A percentile compares a stretch with the other conserved stretches of the same genome.
Conservation (phyloP, 2,888 invertebrate genomes). For the Argyresthia albistria region DNA sequence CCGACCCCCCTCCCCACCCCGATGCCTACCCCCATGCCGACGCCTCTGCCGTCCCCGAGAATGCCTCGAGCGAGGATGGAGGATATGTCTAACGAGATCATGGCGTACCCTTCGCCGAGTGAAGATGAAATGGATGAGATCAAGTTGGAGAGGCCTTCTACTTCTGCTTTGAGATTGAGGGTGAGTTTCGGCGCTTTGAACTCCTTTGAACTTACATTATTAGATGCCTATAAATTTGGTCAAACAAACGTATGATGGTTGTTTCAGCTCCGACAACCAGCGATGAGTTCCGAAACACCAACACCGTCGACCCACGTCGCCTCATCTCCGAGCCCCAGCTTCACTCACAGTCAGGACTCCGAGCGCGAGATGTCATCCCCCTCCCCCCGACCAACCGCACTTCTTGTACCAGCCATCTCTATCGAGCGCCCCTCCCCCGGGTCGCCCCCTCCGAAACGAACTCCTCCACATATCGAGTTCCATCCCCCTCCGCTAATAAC, state of each 20-base stretch:
- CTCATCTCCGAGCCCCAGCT: constrained; percentile 59
- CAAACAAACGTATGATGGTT: constrained; percentile 2
- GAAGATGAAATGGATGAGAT: constrained; percentile 62
- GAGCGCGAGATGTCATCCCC: constrained; percentile 56
- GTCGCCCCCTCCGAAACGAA: constrained; percentile 71
- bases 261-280: constrained; percentile 69
- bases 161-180: constrained; percentile 45
- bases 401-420: constrained; percentile 76
- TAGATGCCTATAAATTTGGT: not conserved
- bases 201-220: not conserved
- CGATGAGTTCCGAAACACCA: constrained; percentile 52
- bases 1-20: constrained; percentile 81
- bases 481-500: constrained; percentile 80
- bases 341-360: constrained; percentile 60
- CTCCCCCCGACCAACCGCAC: constrained; percentile 55
- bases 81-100: constrained; percentile 33
- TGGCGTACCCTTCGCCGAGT: constrained; percentile 44
- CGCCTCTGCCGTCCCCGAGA: constrained; percentile 71
- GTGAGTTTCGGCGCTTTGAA: constrained; percentile 20
- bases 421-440: constrained; percentile 81
- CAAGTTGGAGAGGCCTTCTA: constrained; percentile 27
- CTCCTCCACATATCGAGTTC: constrained; percentile 77
- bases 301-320: constrained; percentile 60
- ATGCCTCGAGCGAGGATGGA: constrained; percentile 47
- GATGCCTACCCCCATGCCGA: constrained; percentile 75